Evolutionary conservation across 1,140 invertebrate genomes (phyloP).

Genomic region (Eumeta japonica): DNA sequence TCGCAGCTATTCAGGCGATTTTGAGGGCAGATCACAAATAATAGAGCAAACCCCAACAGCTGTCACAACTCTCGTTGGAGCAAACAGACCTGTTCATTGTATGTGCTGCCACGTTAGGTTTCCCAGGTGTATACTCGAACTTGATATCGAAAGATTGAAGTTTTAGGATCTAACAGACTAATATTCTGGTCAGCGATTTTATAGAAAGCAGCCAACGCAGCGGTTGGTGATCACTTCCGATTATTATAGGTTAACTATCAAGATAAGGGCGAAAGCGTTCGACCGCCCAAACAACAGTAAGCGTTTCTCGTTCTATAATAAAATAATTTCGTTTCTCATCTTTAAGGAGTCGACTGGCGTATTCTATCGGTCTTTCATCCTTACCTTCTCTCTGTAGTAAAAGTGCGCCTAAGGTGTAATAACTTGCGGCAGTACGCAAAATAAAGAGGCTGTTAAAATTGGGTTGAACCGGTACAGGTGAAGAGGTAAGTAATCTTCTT

Average conservation of each 20-base stretch:
- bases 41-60: conserved; percentile 9
- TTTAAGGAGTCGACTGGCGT: conserved; percentile 24
- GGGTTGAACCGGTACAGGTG: conserved; percentile 6
- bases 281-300: conserved; percentile 49
- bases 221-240: conserved; percentile 43
- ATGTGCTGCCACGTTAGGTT: conserved; percentile 18
- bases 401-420: conserved; percentile 23
- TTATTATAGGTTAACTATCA: conserved; percentile 18
- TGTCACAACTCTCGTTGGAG: neutral
- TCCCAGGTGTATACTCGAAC: conserved; percentile 21
- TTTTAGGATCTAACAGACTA: conserved; percentile 44
- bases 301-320: conserved; percentile 43
- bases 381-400: conserved; percentile 12
- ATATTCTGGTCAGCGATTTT: conserved; percentile 29
- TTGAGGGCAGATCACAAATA: conserved; percentile 6
- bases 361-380: conserved; percentile 16
- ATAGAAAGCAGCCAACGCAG: conserved; percentile 47
- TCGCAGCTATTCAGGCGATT: neutral
- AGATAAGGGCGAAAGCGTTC: conserved; percentile 34
- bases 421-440: conserved; percentile 20
- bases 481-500: neutral
- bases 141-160: conserved; percentile 37
- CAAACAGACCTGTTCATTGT: conserved; percentile 14
- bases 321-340: neutral
- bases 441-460: conserved; percentile 10